These are phyloP conservation scores for Pundamilia nyererei DNA, from an alignment of 2,113 vertebrate species.

Conservation along the genomic window DNA sequence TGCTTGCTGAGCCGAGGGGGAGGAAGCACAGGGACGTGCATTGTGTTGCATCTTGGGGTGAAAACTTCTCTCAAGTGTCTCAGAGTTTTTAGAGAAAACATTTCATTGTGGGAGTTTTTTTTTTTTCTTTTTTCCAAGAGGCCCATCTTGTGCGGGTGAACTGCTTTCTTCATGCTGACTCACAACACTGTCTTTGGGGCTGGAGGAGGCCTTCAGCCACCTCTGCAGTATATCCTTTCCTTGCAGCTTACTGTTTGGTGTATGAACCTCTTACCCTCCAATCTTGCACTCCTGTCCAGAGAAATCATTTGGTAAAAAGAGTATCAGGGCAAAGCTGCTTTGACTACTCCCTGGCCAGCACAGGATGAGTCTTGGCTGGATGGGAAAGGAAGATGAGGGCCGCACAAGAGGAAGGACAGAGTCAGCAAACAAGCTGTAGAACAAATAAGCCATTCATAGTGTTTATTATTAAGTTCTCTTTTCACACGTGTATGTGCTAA, in stretches of 20 bases:
- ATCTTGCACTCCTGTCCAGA: background rate
- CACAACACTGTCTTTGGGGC: background rate
- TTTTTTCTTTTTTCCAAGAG: background rate
- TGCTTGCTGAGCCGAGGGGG: constrained; percentile 60
- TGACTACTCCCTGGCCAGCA: background rate
- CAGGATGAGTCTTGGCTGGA: constrained; percentile 57
- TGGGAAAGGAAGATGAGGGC: constrained; percentile 77
- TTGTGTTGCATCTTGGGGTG: constrained; percentile 79
- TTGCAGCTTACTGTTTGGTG: background rate
- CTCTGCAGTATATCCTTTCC: background rate
- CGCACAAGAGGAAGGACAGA: constrained; percentile 71
- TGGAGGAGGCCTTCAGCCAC: background rate
- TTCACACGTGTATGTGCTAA: constrained; percentile 32
- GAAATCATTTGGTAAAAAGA: constrained; percentile 10
- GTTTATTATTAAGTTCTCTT: constrained; percentile 26
- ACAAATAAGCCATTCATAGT: constrained; percentile 78
- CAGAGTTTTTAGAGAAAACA: constrained; percentile 94
- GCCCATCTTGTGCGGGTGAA: constrained; percentile 40
- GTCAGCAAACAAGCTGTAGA: constrained; percentile 66
- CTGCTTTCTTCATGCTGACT: constrained; percentile 26
- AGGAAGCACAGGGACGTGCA: constrained; percentile 76
- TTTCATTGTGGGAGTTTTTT: constrained; percentile 69
- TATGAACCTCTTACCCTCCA: background rate
- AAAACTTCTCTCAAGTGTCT: constrained; percentile 89
- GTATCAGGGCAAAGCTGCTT: constrained; percentile 1